Conservation (phyloP, 2,888 invertebrate species). For the Polyommatus icarus region DNA sequence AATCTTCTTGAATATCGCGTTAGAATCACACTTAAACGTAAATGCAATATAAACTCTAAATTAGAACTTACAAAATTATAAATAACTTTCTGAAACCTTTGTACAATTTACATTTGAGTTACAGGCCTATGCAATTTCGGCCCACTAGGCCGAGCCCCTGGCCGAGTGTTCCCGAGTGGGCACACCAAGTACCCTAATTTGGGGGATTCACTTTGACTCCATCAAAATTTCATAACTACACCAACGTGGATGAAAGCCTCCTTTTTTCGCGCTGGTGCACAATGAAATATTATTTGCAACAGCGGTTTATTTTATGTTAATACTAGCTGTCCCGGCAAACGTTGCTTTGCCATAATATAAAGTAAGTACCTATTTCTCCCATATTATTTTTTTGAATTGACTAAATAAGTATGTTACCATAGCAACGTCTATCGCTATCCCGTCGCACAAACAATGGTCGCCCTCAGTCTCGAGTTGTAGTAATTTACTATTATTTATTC, state of each 20-base stretch:
- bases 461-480: no score
- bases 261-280: neutral
- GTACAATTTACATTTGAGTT: conserved; percentile 13
- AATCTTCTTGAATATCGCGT: no score
- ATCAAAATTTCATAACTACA: conserved; percentile 24
- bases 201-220: conserved; percentile 16
- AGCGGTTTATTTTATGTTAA: neutral
- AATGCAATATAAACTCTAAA: neutral
- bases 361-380: no score
- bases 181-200: conserved; percentile 1
- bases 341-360: no score
- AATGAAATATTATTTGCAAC: neutral
- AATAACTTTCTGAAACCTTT: neutral
- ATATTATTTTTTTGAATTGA: no score
- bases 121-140: conserved; percentile 17
- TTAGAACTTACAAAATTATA: neutral
- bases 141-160: neutral
- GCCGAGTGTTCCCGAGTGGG: neutral
- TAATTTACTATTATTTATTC: no score
- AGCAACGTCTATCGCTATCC: no score
- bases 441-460: no score
- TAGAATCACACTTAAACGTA: neutral
- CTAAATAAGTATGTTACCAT: no score
- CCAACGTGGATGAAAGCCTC: neutral
- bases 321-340: no score